Conservation (phyloP, 2,797 vertebrate genomes). For the Myotis pilosus region DNA sequence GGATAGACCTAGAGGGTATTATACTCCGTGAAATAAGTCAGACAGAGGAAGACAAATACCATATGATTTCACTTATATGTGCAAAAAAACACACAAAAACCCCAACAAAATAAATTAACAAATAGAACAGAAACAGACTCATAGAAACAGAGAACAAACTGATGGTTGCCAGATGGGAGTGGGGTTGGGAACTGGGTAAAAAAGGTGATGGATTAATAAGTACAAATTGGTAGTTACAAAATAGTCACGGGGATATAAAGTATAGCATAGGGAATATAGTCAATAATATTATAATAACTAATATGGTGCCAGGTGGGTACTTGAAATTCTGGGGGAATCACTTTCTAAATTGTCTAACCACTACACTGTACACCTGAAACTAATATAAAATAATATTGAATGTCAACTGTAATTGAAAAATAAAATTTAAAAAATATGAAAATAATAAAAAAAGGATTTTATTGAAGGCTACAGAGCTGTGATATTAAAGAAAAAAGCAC, state of each 20-base stretch:
- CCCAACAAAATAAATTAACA: neutral
- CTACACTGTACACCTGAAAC: neutral
- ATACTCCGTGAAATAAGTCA: neutral
- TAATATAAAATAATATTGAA: conserved; percentile 13
- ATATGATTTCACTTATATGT: neutral
- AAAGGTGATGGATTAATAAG: neutral
- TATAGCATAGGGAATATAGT: neutral
- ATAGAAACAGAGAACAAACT: neutral
- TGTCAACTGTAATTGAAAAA: neutral
- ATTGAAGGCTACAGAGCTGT: neutral
- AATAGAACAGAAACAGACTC: neutral
- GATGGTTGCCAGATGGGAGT: neutral
- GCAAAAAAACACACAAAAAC: neutral
- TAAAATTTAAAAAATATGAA: neutral
- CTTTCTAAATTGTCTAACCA: neutral
- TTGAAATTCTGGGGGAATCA: neutral
- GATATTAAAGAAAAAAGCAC: neutral
- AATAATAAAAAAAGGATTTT: neutral
- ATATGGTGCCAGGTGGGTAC: neutral
- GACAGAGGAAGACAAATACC: neutral
- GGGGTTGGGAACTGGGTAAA: neutral
- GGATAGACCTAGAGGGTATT: neutral
- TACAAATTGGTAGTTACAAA: neutral
- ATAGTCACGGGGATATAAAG: neutral
- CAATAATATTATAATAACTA: neutral